Evolutionary conservation across 2,113 vertebrate species (phyloP).

Genomic region (Chlorodrepanis virens): DNA sequence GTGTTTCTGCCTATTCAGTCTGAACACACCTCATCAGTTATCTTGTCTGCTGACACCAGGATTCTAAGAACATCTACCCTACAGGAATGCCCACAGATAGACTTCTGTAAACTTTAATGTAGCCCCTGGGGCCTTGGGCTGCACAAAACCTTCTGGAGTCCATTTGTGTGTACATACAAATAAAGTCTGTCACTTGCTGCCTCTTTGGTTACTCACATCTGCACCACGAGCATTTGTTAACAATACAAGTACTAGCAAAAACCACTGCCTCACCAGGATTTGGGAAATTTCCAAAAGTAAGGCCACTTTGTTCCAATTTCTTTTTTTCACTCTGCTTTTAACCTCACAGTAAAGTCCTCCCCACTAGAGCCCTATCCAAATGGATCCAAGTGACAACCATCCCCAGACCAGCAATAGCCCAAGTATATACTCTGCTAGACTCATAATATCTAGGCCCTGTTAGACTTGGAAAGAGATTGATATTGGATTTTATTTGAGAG

Average conservation of each 20-base stretch:
- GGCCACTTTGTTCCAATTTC: background rate
- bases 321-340: background rate
- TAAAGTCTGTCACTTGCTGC: slow-evolving; percentile 46
- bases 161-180: background rate
- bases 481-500: background rate
- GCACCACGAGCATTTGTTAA: background rate
- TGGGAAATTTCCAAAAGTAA: background rate
- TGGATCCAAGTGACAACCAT: background rate
- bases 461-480: background rate
- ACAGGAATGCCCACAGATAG: background rate
- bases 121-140: background rate
- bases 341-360: background rate
- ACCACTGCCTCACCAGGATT: background rate
- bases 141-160: background rate
- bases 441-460: background rate
- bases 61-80: slow-evolving; percentile 38
- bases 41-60: slow-evolving; percentile 35
- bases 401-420: background rate
- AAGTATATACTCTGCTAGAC: background rate
- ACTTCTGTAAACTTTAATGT: background rate
- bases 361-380: background rate
- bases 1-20: slow-evolving; percentile 84
- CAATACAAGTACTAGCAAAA: background rate
- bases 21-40: slow-evolving; percentile 84
- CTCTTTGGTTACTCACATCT: slow-evolving; percentile 37